Base-by-base conservation (phyloP, 2,888 invertebrate genomes). In the Xylota segnis region DNA sequence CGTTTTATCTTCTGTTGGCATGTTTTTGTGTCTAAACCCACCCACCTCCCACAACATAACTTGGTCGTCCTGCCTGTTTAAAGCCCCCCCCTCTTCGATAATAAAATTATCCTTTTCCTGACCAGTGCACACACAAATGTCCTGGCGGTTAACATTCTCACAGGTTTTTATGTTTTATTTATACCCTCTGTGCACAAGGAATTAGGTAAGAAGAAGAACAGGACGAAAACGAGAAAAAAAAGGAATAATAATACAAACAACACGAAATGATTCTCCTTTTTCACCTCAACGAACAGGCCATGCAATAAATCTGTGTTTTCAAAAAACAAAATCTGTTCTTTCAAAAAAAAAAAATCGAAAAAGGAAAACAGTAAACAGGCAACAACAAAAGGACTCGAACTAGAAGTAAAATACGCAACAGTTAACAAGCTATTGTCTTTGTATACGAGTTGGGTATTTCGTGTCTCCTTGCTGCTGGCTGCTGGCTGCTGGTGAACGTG, bases 81-180 rank as follows among this genome's bases (percentile, higher is more conserved):
- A 58, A 63, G 59, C 79, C 12, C 65, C 70, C 75, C 52, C 47
- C 75, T 58, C 47, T 32, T 63, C 58, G 52, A 82, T 88, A 84
- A 87, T 83, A 82, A 87, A 87, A 87, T 88, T 88, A 88, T 88
- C 88, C 88, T 79, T 88, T 88, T 87, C 84, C 84, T 82, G 87
- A 77, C 77, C 87, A 88, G 72, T 83, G 87, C 56, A 63, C 87
- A 84, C 71, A 84, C 76, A 84, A 84, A 79, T 84, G 79, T 76
- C 71, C 59, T 59, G 59, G 76, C 75, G 79, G 84, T 71, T 84
- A 76, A 79, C 84, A 79, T 84, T 76, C 84, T 71, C 75, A 76
- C 75, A 84, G 79, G 84, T 81, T 76, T 74, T 79, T 79, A 61
- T 84, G 59, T 84, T 84, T 71, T 79, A 79, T 83, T 75, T 75